Evolutionary conservation across 2,113 vertebrate genomes (phyloP).

Genomic region (Penelope pileata): DNA sequence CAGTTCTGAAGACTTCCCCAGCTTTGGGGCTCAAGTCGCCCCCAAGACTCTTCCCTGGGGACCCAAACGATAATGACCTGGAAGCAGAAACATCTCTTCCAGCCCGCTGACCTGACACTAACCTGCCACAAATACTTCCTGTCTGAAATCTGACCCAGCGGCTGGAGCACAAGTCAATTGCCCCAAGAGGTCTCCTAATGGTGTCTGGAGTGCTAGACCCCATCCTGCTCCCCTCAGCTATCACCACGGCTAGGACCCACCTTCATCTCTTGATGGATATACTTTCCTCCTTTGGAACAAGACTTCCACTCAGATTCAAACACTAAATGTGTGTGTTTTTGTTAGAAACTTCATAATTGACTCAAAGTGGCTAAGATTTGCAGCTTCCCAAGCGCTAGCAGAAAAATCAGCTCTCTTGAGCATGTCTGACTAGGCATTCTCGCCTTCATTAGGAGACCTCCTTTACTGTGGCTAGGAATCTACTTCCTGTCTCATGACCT

Average conservation of each 20-base stretch:
- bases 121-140: constrained; percentile 68
- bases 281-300: constrained; percentile 55
- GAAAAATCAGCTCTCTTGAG: constrained; percentile 67
- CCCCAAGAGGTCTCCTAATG: constrained; percentile 78
- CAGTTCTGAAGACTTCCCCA: constrained; percentile 98
- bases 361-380: constrained; percentile 69
- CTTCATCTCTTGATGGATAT: constrained; percentile 60
- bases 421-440: constrained; percentile 73
- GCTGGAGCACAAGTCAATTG: constrained; percentile 77
- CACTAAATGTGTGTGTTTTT: constrained; percentile 74
- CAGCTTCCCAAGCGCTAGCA: constrained; percentile 60
- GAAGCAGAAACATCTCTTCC: constrained; percentile 68
- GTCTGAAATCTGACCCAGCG: constrained; percentile 73
- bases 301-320: constrained; percentile 62
- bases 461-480: constrained; percentile 80
- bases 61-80: constrained; percentile 92
- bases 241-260: constrained; percentile 58
- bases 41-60: constrained; percentile 95
- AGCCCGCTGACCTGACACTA: constrained; percentile 74
- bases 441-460: constrained; percentile 73
- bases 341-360: constrained; percentile 62
- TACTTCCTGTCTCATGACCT: constrained; percentile 87
- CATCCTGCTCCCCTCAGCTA: constrained; percentile 66
- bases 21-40: constrained; percentile 93
- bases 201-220: constrained; percentile 69